These are phyloP conservation scores for Cephalopterus ornatus DNA, from an alignment of 2,113 vertebrate genomes.

Conservation along the genomic window DNA sequence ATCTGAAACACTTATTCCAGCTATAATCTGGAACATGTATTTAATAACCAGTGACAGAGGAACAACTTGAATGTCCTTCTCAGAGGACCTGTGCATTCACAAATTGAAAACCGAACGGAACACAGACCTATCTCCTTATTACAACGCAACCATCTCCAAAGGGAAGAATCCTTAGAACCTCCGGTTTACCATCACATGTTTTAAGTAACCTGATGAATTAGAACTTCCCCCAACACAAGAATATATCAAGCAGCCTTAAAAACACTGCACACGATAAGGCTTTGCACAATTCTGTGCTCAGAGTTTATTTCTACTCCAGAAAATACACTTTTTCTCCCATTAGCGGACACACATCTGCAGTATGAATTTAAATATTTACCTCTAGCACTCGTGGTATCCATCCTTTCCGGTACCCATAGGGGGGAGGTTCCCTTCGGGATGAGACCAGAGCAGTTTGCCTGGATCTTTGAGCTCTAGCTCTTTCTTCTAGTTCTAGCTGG, in stretches of 20 bases:
- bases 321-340: fast-evolving
- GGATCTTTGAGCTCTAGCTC: conserved; percentile 83
- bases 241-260: background rate
- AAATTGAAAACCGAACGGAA: background rate
- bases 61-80: background rate
- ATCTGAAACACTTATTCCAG: fast-evolving
- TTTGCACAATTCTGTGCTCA: background rate
- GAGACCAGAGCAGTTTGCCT: conserved; percentile 89
- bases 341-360: background rate
- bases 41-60: background rate
- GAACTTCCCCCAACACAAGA: background rate
- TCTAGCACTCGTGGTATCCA: conserved; percentile 90
- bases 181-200: background rate
- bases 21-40: fast-evolving
- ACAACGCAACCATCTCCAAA: background rate
- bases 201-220: background rate
- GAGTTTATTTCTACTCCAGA: background rate
- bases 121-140: background rate
- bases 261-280: fast-evolving
- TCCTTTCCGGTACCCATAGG: conserved; percentile 88
- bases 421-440: conserved; percentile 88
- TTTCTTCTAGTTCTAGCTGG: conserved; percentile 94
- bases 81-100: background rate
- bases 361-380: conserved; percentile 62
- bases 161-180: background rate